phyloP scores from a whole-genome alignment of 1,140 invertebrate genomes.

The Bicyclus anynana region DNA sequence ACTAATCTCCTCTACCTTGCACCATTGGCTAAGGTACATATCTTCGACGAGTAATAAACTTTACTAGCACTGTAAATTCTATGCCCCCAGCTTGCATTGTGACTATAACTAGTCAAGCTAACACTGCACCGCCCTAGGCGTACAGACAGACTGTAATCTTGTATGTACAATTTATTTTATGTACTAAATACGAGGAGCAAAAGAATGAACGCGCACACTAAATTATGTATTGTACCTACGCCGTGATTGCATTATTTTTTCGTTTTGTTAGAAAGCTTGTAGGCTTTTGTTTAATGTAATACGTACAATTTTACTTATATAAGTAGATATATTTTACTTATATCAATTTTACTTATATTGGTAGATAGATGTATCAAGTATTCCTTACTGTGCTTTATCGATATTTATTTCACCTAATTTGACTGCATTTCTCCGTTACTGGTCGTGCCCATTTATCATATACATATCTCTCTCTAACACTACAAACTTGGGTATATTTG shows the following conservation, averaged over 20 bases:
- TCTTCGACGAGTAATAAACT: slow-evolving; percentile 47
- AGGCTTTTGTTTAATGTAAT: background rate
- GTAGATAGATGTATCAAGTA: slow-evolving; percentile 32
- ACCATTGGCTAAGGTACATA: slow-evolving; percentile 31
- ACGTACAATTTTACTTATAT: background rate
- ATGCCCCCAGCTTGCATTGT: slow-evolving; percentile 35
- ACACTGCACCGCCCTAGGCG: slow-evolving; percentile 26
- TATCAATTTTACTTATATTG: slow-evolving; percentile 29
- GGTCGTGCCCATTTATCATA: slow-evolving; percentile 58
- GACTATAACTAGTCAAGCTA: slow-evolving; percentile 11
- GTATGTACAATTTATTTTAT: slow-evolving; percentile 26
- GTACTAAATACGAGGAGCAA: slow-evolving; percentile 10
- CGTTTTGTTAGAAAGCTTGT: background rate
- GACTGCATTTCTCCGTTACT: slow-evolving; percentile 64
- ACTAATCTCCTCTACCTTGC: slow-evolving; percentile 17
- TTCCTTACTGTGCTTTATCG: slow-evolving; percentile 42
- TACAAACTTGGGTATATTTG: slow-evolving; percentile 13
- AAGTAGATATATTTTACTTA: slow-evolving; percentile 23
- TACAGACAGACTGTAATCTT: slow-evolving; percentile 26
- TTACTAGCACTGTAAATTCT: slow-evolving; percentile 42
- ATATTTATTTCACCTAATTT: slow-evolving; percentile 73
- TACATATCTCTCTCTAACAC: slow-evolving; percentile 33
- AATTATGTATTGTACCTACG: slow-evolving; percentile 4
- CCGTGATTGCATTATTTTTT: slow-evolving; percentile 4
- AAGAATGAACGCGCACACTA: slow-evolving; percentile 4